Evolutionary conservation across 2,888 invertebrate genomes (phyloP).

Genomic region (Epistrophella euchroma): DNA sequence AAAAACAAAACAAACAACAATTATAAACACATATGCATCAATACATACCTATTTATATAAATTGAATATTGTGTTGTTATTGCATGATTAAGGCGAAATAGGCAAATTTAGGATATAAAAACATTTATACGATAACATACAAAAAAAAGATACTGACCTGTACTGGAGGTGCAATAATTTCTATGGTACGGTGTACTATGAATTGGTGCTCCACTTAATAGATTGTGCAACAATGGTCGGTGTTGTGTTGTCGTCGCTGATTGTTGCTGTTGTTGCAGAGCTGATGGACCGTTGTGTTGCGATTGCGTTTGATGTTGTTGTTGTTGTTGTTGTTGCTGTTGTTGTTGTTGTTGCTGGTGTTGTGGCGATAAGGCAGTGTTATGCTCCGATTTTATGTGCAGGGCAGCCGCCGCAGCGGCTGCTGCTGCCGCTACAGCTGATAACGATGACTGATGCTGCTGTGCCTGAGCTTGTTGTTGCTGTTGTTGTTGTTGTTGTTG

Average conservation of each 20-base stretch:
- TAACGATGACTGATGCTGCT: conserved; percentile 78
- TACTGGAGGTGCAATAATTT: conserved; percentile 84
- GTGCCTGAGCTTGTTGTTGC: conserved; percentile 77
- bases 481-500: conserved; percentile 80
- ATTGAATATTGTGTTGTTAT: background rate
- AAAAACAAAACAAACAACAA: background rate
- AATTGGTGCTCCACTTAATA: conserved; percentile 83
- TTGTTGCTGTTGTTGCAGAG: conserved; percentile 80
- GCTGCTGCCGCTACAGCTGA: conserved; percentile 75
- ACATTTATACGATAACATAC: background rate
- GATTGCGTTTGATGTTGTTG: conserved; percentile 76
- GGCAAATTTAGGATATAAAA: background rate
- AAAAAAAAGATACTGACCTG: conserved; percentile 80
- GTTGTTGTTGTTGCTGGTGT: conserved; percentile 79
- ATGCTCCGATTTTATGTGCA: conserved; percentile 83
- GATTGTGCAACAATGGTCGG: conserved; percentile 83
- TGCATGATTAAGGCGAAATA: background rate
- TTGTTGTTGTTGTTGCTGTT: conserved; percentile 77
- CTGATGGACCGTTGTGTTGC: conserved; percentile 72
- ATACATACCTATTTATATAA: background rate
- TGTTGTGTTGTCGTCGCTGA: conserved; percentile 81
- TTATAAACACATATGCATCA: background rate
- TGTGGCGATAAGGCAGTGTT: conserved; percentile 80
- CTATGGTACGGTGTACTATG: conserved; percentile 83
- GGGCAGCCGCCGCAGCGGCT: conserved; percentile 78